These are phyloP conservation scores for Oreonectes daqikongensis DNA, from an alignment of 2,797 vertebrate species.

Conservation along the genomic window DNA sequence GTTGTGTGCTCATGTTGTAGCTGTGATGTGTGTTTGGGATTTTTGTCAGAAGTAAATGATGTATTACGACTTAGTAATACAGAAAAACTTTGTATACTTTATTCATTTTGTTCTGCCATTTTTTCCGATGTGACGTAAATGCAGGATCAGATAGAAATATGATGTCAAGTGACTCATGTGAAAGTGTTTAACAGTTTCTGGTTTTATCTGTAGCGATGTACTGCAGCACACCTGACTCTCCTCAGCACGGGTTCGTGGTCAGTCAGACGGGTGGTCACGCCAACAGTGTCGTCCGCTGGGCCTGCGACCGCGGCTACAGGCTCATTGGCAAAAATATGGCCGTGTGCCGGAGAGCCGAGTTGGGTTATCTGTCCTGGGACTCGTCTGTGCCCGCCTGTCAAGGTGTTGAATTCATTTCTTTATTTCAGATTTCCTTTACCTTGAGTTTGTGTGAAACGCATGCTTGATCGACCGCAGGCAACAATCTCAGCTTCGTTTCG, in stretches of 20 bases:
- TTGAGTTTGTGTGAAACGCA: not conserved
- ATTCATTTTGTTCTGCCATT: not conserved
- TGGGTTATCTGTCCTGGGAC: constrained; percentile 91
- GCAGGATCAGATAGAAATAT: not conserved
- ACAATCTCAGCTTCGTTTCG: not conserved
- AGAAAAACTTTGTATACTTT: not conserved
- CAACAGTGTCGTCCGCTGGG: constrained; percentile 96
- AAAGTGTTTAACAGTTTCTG: constrained; percentile 42
- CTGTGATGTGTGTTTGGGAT: too few species aligned
- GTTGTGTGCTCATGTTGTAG: too few species aligned
- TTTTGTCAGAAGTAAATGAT: too few species aligned
- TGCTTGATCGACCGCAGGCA: not conserved
- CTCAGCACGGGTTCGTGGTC: constrained; percentile 93
- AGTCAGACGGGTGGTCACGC: constrained; percentile 96
- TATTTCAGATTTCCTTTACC: not conserved
- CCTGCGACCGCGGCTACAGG: constrained; percentile 93
- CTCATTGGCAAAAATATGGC: constrained; percentile 91
- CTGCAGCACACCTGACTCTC: constrained; percentile 97
- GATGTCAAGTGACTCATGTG: not conserved
- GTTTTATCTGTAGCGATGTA: constrained; percentile 84
- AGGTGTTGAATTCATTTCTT: constrained; percentile 74
- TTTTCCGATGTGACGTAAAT: not conserved
- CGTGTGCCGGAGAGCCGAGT: constrained; percentile 86
- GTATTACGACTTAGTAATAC: too few species aligned
- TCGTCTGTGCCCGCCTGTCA: constrained; percentile 93